Conservation (phyloP, 2,888 invertebrate genomes). For the Dicycla oo region DNA sequence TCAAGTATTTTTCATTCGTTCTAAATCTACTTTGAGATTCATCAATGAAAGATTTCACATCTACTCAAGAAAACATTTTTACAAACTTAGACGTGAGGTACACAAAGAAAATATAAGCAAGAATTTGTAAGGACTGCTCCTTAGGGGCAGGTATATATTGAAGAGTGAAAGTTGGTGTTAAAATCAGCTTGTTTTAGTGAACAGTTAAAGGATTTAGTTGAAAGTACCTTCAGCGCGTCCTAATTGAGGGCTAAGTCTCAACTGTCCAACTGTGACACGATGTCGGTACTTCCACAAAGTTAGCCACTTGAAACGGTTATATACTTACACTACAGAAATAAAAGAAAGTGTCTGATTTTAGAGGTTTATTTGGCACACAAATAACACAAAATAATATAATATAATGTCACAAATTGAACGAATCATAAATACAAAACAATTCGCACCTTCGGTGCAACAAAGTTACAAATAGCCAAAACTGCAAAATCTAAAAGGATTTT, state of each 20-base stretch:
- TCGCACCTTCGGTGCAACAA: too few relatives aligned
- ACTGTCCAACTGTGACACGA: constrained; percentile 5
- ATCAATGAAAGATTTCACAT: background rate
- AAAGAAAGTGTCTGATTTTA: background rate
- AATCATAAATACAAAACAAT: background rate
- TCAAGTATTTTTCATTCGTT: background rate
- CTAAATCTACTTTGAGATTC: background rate
- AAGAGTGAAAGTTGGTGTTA: background rate
- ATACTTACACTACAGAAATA: background rate
- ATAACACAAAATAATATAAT: background rate
- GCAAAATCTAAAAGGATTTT: background rate
- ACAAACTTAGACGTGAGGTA: too few relatives aligned
- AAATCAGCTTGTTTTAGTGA: too few relatives aligned
- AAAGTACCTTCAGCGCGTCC: background rate
- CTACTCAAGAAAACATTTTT: background rate
- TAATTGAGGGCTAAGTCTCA: background rate
- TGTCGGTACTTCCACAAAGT: background rate
- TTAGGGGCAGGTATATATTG: too few relatives aligned
- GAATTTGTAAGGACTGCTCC: fast-evolving
- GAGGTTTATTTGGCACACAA: background rate
- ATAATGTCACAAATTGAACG: background rate
- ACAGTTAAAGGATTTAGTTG: background rate
- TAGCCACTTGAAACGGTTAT: background rate
- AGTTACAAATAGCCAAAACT: too few relatives aligned
- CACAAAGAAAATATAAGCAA: too few relatives aligned